These are phyloP conservation scores for Notoglanidium macrostoma DNA, from an alignment of 2,797 vertebrate genomes.

Conservation along the genomic window DNA sequence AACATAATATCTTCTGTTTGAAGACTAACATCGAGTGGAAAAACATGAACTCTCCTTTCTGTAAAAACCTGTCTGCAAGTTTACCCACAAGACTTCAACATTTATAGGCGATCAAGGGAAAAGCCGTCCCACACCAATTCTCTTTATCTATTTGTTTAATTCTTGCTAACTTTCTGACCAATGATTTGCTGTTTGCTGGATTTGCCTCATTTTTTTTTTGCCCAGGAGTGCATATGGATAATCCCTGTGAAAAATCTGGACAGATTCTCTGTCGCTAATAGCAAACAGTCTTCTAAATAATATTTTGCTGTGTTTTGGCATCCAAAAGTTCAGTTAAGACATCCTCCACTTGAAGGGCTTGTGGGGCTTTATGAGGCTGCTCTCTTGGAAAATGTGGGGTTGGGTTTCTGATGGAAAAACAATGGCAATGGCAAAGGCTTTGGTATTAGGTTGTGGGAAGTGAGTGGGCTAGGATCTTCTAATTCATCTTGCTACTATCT, in stretches of 20 bases:
- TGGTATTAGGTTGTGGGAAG: constrained; percentile 62
- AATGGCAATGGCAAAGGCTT: constrained; percentile 20
- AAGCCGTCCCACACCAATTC: too few relatives aligned
- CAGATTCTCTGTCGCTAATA: not conserved
- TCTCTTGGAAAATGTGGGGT: not conserved
- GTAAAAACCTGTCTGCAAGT: too few relatives aligned
- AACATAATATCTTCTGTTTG: too few relatives aligned
- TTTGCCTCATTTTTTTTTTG: too few relatives aligned
- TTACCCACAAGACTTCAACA: too few relatives aligned
- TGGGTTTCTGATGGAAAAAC: constrained; percentile 26
- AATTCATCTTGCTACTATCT: constrained; percentile 59
- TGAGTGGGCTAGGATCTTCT: constrained; percentile 63
- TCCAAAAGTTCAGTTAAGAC: constrained; percentile 11
- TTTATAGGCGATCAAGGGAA: too few relatives aligned
- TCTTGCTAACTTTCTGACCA: too few relatives aligned
- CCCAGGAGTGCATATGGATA: not conserved
- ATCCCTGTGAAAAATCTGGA: not conserved
- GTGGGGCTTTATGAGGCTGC: not conserved
- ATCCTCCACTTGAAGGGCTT: not conserved
- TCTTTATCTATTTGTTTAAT: too few relatives aligned
- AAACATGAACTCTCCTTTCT: too few relatives aligned
- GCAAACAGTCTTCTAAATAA: constrained; percentile 2
- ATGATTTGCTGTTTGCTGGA: too few relatives aligned
- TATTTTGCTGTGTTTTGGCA: not conserved
- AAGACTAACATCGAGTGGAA: too few relatives aligned